Evolutionary conservation across 2,113 vertebrate species (phyloP), one percentile per base, ranked within the genome.

Genomic region (Alexandromys fortis): DNA sequence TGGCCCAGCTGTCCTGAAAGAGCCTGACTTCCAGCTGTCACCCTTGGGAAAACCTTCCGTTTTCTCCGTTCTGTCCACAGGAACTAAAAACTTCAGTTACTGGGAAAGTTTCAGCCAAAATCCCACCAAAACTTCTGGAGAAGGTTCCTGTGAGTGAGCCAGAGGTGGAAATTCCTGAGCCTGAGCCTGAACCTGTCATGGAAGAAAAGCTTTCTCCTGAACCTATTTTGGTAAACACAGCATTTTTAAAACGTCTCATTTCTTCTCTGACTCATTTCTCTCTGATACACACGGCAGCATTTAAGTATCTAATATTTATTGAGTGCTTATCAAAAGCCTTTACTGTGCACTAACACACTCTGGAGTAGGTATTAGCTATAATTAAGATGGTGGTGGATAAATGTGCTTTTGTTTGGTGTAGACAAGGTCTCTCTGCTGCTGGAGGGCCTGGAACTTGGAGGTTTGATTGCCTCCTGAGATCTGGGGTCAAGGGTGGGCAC

Each of bases 191-290:
- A 17, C 76, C 96, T 61, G 61, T 96, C n/a, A 52, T 97, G 87
- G 97, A 97, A 83, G 97, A 98, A 93, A 98, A 98, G 38, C 93
- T 94, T 72, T 90, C 93, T 2, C 97, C 97, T 6, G 97, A 98
- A 82, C 98, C 98, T 88, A 97, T 97, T 95, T 86, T 98, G 98
- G 98, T 98, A 98, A 94, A 55, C 24, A n/a, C 63, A 17, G 14
- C n/a, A 19, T 58, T 78, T 83, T 65, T 76, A 47, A 16, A 63
- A 89, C 63, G 24, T 76, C 55, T 70, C 5, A 73, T 89, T 35
- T 28, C 38, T 45, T 65, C 55, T 86, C 28, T 33, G 28, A 22
- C 49, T 79, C 22, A 2, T 85, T 96, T 92, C 22, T 86, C 17
- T 63, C 49, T 91, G 61, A 86, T 75, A 33, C 13, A 12, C 79